Conservation (phyloP, 2,113 vertebrate genomes). For the Cyprinodon variegatus region DNA sequence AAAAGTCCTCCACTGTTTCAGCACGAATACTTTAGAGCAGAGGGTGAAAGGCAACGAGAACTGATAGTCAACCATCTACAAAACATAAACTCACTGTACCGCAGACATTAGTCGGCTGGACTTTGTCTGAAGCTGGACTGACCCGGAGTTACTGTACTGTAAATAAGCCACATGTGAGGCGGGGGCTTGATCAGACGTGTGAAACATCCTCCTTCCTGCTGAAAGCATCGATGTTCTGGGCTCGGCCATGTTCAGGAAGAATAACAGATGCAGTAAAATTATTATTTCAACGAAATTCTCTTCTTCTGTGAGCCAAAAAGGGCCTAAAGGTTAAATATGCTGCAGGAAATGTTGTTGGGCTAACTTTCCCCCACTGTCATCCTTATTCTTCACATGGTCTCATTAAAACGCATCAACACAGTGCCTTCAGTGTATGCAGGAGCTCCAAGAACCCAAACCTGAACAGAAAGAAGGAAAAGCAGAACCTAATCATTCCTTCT, state of each 20-base stretch:
- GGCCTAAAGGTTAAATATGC: background rate
- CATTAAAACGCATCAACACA: slow-evolving; percentile 43
- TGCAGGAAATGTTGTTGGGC: background rate
- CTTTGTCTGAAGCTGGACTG: slow-evolving; percentile 40
- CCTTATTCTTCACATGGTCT: background rate
- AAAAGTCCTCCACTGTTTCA: no score
- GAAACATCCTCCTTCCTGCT: background rate
- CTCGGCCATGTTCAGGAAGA: background rate
- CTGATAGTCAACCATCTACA: background rate
- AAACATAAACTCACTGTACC: slow-evolving; percentile 5
- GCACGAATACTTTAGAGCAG: no score
- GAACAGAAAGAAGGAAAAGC: slow-evolving; percentile 6
- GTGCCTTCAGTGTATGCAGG: slow-evolving; percentile 67
- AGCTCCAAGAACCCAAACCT: slow-evolving; percentile 27
- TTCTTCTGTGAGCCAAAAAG: no score
- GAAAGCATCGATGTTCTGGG: background rate
- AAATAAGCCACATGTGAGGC: no score
- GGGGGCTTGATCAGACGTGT: background rate
- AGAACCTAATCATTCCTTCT: slow-evolving; percentile 24
- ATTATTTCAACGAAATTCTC: no score
- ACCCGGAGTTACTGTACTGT: slow-evolving; percentile 27
- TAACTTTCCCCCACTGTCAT: background rate
- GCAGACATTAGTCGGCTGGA: slow-evolving; percentile 5
- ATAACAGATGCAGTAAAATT: no score
- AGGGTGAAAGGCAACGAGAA: no score